phyloP scores from a whole-genome alignment of 2,888 invertebrate species.

The Oithona nana region DNA sequence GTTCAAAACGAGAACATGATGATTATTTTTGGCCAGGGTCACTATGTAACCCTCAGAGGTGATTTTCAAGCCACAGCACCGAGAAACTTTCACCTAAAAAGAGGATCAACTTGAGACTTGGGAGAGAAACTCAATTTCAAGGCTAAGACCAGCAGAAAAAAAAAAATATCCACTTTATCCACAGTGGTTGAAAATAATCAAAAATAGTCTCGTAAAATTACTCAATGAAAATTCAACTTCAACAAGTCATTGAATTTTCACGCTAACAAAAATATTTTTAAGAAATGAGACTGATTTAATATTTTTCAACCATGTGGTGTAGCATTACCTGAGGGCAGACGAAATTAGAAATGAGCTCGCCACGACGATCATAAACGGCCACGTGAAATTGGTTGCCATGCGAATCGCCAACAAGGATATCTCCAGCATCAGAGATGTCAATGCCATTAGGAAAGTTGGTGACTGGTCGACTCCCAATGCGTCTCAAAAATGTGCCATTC shows the following conservation, averaged over 20 bases:
- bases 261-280: not conserved
- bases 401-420: slow-evolving; percentile 87
- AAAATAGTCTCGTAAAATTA: too few species aligned
- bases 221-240: too few species aligned
- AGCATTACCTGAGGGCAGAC: slow-evolving; percentile 71
- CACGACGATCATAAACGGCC: slow-evolving; percentile 78
- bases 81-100: slow-evolving; percentile 63
- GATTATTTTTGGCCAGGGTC: slow-evolving; percentile 93
- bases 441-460: slow-evolving; percentile 96
- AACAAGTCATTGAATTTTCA: too few species aligned
- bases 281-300: not conserved
- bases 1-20: slow-evolving; percentile 89
- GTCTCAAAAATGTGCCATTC: slow-evolving; percentile 51
- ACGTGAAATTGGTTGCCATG: slow-evolving; percentile 96
- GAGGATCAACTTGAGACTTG: too few species aligned
- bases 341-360: slow-evolving; percentile 68
- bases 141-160: too few species aligned
- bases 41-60: slow-evolving; percentile 90
- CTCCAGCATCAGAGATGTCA: slow-evolving; percentile 89
- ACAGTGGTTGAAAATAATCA: too few species aligned
- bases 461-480: slow-evolving; percentile 83
- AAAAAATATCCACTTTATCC: too few species aligned
- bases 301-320: not conserved
- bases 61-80: slow-evolving; percentile 92
- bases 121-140: too few species aligned